A percentile compares a stretch with the other conserved stretches of the same genome.
Evolutionary conservation across 2,888 invertebrate species (phyloP).

Genomic region (Cremastinae sp.): DNA sequence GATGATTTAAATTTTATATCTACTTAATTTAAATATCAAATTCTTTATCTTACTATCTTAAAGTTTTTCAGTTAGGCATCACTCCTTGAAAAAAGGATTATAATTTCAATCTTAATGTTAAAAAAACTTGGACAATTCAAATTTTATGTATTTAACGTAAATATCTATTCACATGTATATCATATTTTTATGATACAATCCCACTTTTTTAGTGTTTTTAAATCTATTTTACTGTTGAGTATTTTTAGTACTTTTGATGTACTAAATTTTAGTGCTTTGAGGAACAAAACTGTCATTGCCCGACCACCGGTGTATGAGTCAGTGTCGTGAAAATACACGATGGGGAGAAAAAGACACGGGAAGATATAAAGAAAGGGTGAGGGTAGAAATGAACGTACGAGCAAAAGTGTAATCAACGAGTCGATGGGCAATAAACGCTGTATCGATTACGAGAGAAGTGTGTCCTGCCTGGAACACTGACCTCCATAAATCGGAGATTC

Average conservation of each 20-base stretch:
- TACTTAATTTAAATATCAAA: too few relatives aligned
- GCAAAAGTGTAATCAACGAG: slow-evolving; percentile 63
- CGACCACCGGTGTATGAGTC: slow-evolving; percentile 56
- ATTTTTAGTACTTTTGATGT: too few relatives aligned
- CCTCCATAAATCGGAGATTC: slow-evolving; percentile 63
- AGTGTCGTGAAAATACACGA: slow-evolving; percentile 58
- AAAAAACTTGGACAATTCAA: too few relatives aligned
- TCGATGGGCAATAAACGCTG: slow-evolving; percentile 64
- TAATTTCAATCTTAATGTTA: too few relatives aligned
- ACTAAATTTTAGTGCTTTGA: slow-evolving; percentile 13
- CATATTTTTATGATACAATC: neutral
- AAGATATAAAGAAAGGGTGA: slow-evolving; percentile 2
- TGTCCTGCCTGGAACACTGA: slow-evolving; percentile 56
- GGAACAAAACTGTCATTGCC: slow-evolving; percentile 29
- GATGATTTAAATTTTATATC: too few relatives aligned
- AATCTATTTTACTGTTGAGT: too few relatives aligned
- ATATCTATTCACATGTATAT: too few relatives aligned
- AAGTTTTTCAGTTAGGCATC: too few relatives aligned
- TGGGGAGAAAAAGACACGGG: neutral
- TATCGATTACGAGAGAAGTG: slow-evolving; percentile 61
- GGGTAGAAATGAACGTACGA: slow-evolving; percentile 20
- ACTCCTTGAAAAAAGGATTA: too few relatives aligned
- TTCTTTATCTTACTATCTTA: too few relatives aligned
- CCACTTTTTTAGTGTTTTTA: neutral
- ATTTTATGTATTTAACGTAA: too few relatives aligned